A percentile compares a stretch with the other conserved stretches of the same genome.
Conservation (phyloP, 2,888 invertebrate species). For the Tortrix viridana region DNA sequence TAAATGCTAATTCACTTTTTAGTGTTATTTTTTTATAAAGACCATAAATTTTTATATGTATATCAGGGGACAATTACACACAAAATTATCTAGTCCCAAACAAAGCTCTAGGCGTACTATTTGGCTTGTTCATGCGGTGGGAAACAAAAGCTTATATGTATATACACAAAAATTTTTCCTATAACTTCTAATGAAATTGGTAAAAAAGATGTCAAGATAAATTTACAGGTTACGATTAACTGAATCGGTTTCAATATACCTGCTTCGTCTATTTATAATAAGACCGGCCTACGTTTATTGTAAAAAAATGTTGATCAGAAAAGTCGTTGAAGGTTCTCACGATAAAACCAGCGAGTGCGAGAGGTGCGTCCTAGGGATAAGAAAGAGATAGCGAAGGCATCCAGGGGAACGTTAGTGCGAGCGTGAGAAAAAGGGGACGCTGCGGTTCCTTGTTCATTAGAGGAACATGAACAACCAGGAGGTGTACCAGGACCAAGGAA, state of each 20-base stretch:
- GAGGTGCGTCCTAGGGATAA: conserved; percentile 60
- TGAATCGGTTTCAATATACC: background rate
- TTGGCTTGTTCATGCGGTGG: no score
- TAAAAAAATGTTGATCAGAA: conserved; percentile 35
- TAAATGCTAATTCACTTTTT: no score
- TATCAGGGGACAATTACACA: no score
- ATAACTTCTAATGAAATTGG: no score
- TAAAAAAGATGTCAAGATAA: background rate
- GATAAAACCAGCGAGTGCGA: conserved; percentile 55
- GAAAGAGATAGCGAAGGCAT: conserved; percentile 60
- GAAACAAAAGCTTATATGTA: no score
- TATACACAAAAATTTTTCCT: no score
- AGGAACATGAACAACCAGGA: conserved; percentile 57
- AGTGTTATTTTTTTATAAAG: no score
- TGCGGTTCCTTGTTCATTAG: conserved; percentile 69
- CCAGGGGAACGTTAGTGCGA: conserved; percentile 69
- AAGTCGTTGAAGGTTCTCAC: conserved; percentile 50
- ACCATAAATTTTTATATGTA: no score
- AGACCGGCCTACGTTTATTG: conserved; percentile 10
- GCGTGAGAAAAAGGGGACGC: conserved; percentile 81
- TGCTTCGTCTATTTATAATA: conserved; percentile 24
- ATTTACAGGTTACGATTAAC: background rate
- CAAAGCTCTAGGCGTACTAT: no score
- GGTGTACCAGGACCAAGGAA: conserved; percentile 36
- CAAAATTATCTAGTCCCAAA: no score